These are phyloP conservation scores for Macropis europaea DNA, from an alignment of 2,888 invertebrate species.

Conservation along the genomic window DNA sequence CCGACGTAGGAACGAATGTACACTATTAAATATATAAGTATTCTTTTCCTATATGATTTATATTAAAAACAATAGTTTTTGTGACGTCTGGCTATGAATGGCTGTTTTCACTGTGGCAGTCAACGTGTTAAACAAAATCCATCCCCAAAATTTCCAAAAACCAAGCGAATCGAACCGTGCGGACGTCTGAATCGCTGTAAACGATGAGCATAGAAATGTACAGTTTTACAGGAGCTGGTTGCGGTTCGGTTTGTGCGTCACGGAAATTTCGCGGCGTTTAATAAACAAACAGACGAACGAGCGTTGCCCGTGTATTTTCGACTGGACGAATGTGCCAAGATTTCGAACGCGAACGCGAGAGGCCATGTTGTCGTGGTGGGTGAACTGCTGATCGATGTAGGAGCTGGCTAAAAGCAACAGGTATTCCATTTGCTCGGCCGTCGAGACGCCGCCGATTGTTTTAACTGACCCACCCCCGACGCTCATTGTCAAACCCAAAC, in stretches of 20 bases:
- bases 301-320: slow-evolving; percentile 45
- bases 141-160: no score
- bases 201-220: no score
- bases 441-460: slow-evolving; percentile 35
- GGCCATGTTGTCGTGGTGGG: slow-evolving; percentile 16
- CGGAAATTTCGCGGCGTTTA: slow-evolving; percentile 30
- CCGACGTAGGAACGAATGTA: no score
- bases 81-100: no score
- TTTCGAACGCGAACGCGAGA: slow-evolving; percentile 25
- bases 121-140: no score
- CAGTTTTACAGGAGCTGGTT: no score
- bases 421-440: slow-evolving; percentile 46
- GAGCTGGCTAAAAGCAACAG: slow-evolving; percentile 50
- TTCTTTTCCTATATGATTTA: no score
- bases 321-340: slow-evolving; percentile 55
- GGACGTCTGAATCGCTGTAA: no score
- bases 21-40: no score
- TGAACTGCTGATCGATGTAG: slow-evolving; percentile 29
- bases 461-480: slow-evolving; percentile 14
- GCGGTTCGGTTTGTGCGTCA: slow-evolving; percentile 5
- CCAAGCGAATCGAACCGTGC: no score
- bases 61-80: no score
- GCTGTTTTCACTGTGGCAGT: no score
- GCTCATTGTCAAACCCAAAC: slow-evolving; percentile 6
- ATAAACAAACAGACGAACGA: slow-evolving; percentile 49